Evolutionary conservation across 2,797 vertebrate species (phyloP).

Genomic region (Cossypha niveicapilla): DNA sequence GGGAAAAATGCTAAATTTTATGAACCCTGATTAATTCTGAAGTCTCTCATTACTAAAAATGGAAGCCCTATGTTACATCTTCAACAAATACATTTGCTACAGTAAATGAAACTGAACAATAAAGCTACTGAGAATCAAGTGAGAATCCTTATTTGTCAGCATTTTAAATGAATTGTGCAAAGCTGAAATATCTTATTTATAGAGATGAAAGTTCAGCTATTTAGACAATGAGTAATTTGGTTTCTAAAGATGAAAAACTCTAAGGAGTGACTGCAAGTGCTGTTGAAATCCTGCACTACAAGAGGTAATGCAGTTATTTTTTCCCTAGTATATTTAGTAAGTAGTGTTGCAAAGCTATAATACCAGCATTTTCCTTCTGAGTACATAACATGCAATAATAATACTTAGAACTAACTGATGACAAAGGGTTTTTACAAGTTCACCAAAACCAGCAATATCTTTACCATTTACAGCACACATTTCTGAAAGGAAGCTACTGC

Average conservation of each 20-base stretch:
- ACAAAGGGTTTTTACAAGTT: constrained; percentile 16
- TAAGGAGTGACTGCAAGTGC: constrained; percentile 66
- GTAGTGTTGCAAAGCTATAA: constrained; percentile 11
- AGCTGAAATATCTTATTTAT: constrained; percentile 70
- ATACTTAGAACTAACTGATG: constrained; percentile 2
- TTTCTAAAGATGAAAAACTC: constrained; percentile 66
- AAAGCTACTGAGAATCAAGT: constrained; percentile 59
- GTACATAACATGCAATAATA: not conserved
- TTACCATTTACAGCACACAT: not conserved
- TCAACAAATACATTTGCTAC: constrained; percentile 40
- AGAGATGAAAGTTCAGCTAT: constrained; percentile 71
- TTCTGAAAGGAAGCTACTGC: not conserved
- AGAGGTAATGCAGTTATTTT: constrained; percentile 55
- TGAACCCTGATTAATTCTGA: not conserved
- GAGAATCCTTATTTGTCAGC: constrained; percentile 58
- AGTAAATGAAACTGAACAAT: constrained; percentile 49
- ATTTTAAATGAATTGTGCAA: constrained; percentile 69
- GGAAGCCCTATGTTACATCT: constrained; percentile 14
- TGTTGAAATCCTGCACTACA: constrained; percentile 52
- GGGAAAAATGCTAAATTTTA: not conserved
- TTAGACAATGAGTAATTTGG: constrained; percentile 74
- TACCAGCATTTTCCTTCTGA: constrained; percentile 6
- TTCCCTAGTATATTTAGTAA: constrained; percentile 45
- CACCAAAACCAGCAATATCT: not conserved
- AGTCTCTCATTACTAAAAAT: constrained; percentile 39